Conservation (phyloP, 2,888 invertebrate species). For the Acrobasis repandana region DNA sequence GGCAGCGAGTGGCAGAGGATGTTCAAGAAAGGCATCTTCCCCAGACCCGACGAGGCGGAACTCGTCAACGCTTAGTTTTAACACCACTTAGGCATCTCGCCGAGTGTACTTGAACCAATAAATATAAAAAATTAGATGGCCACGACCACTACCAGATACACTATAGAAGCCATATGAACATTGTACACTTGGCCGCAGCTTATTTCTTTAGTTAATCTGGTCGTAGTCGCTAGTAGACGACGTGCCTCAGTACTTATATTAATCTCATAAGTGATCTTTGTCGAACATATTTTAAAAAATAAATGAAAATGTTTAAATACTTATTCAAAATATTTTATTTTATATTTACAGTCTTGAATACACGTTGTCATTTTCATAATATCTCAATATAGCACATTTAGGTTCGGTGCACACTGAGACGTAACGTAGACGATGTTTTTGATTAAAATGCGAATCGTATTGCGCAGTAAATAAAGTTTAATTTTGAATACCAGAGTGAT, state of each 20-base stretch:
- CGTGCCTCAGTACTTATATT: too few species aligned
- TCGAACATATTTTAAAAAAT: background rate
- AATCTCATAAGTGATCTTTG: slow-evolving; percentile 21
- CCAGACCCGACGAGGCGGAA: slow-evolving; percentile 75
- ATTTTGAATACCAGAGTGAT: too few species aligned
- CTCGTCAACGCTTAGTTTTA: slow-evolving; percentile 52
- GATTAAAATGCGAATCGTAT: background rate
- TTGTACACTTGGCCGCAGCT: too few species aligned
- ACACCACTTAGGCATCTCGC: too few species aligned
- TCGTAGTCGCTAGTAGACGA: too few species aligned
- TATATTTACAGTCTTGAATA: slow-evolving; percentile 12
- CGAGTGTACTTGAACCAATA: too few species aligned
- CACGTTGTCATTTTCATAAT: background rate
- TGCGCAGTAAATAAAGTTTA: too few species aligned
- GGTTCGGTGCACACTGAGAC: background rate
- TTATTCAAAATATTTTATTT: slow-evolving; percentile 10
- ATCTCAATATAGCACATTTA: too few species aligned
- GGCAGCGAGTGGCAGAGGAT: slow-evolving; percentile 90
- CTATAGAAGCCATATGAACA: too few species aligned
- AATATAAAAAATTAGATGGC: too few species aligned
- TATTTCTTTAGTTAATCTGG: too few species aligned
- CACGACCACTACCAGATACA: too few species aligned
- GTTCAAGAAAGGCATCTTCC: slow-evolving; percentile 84
- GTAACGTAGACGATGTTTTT: background rate
- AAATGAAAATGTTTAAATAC: background rate